Percentiles rank a stretch among this genome's conserved stretches.
These are phyloP conservation scores for Aurelia sp. DNA, from an alignment of 30 jellyfish, hydroid and myxozoan genomes.

Conservation along the genomic window DNA sequence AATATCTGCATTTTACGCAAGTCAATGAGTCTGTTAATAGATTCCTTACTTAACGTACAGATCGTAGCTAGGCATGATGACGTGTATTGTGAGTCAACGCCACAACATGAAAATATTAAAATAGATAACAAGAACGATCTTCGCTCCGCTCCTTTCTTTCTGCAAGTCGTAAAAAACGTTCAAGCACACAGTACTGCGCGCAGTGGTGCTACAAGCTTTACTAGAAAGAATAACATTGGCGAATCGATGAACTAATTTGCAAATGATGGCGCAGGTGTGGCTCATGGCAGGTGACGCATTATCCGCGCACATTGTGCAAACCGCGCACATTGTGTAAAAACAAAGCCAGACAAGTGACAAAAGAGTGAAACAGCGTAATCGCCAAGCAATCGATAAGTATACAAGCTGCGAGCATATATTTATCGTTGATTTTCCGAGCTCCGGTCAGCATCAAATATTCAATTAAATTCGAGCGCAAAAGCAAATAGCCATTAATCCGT, in stretches of 20 bases:
- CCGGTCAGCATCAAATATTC: conserved; percentile 50
- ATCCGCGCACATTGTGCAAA: conserved; percentile 64
- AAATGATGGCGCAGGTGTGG: conserved; percentile 48
- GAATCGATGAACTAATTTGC: conserved; percentile 46
- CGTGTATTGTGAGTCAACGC: too few relatives aligned
- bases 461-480: conserved; percentile 40
- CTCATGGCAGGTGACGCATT: conserved; percentile 62
- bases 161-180: background rate
- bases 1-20: too few relatives aligned
- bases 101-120: too few relatives aligned
- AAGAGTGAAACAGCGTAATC: background rate
- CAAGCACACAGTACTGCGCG: conserved; percentile 21
- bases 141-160: too few relatives aligned
- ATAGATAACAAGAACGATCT: too few relatives aligned
- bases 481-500: conserved; percentile 44
- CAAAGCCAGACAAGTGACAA: conserved; percentile 51
- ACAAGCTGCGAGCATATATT: conserved; percentile 53
- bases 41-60: too few relatives aligned
- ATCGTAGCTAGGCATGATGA: too few relatives aligned
- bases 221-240: conserved; percentile 37
- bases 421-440: conserved; percentile 40
- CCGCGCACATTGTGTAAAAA: background rate
- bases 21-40: too few relatives aligned
- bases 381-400: conserved; percentile 1
- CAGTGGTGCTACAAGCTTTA: background rate